Conservation (phyloP, 2,113 vertebrate species). For the Rhinolophus sinicus region DNA sequence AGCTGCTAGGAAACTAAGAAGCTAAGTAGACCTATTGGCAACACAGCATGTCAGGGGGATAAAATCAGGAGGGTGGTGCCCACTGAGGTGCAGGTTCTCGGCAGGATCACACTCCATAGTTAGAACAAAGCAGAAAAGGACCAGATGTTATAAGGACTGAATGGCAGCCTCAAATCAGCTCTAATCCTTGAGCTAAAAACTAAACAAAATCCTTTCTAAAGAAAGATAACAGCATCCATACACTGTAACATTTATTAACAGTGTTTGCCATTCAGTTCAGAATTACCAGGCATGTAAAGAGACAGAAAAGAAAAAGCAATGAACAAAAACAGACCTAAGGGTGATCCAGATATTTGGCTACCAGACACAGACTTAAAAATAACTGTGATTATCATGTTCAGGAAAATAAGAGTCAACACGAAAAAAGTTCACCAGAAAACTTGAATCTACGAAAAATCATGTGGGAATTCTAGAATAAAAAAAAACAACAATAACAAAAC, state of each 20-base stretch:
- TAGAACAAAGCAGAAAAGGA: background rate
- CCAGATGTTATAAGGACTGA: background rate
- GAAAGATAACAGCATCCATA: background rate
- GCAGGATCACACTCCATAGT: background rate
- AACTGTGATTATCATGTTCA: background rate
- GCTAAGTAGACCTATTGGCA: background rate
- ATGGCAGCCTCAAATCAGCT: background rate
- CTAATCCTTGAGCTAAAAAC: background rate
- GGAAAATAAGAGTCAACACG: background rate
- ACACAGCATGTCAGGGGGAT: background rate
- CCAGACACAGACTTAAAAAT: background rate
- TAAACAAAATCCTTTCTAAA: background rate
- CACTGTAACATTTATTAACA: constrained; percentile 27
- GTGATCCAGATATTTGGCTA: background rate
- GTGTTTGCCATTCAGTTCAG: background rate
- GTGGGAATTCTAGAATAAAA: background rate
- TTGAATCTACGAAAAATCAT: background rate
- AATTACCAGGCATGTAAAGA: background rate
- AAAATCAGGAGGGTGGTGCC: background rate
- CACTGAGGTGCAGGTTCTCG: background rate
- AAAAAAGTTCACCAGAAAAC: background rate
- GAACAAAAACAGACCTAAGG: background rate
- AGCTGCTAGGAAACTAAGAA: background rate
- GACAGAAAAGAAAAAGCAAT: background rate
- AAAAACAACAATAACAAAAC: background rate